Evolutionary conservation across 2,113 vertebrate species (phyloP).

Genomic region (Lanius ludovicianus): DNA sequence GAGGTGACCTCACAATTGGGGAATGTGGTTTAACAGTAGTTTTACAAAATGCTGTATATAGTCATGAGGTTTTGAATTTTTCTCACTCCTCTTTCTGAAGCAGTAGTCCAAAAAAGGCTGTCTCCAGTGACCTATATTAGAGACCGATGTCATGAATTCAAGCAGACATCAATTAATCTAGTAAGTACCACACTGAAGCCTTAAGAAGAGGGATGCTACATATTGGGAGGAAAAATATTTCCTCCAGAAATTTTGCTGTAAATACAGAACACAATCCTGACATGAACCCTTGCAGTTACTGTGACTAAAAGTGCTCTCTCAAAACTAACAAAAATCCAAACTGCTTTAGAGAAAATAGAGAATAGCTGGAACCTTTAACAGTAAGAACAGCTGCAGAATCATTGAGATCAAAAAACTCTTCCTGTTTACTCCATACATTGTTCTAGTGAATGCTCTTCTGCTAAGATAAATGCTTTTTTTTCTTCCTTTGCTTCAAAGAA

Average conservation of each 20-base stretch:
- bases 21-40: conserved; percentile 10
- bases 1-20: background rate
- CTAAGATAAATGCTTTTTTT: background rate
- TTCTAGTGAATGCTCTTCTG: background rate
- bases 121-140: background rate
- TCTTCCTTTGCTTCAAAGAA: background rate
- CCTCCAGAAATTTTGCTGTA: background rate
- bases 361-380: background rate
- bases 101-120: background rate
- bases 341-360: background rate
- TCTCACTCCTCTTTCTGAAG: background rate
- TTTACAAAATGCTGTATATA: conserved; percentile 8
- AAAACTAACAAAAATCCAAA: background rate
- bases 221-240: background rate
- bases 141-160: background rate
- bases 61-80: background rate
- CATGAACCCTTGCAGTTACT: background rate
- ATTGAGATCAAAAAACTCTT: background rate
- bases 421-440: background rate
- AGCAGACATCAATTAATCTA: background rate
- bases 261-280: background rate
- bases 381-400: conserved; percentile 10
- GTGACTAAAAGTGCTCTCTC: background rate
- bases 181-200: background rate
- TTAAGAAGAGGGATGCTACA: background rate